Conservation (phyloP, 2,888 invertebrate species). For the Tridacna crocea region DNA sequence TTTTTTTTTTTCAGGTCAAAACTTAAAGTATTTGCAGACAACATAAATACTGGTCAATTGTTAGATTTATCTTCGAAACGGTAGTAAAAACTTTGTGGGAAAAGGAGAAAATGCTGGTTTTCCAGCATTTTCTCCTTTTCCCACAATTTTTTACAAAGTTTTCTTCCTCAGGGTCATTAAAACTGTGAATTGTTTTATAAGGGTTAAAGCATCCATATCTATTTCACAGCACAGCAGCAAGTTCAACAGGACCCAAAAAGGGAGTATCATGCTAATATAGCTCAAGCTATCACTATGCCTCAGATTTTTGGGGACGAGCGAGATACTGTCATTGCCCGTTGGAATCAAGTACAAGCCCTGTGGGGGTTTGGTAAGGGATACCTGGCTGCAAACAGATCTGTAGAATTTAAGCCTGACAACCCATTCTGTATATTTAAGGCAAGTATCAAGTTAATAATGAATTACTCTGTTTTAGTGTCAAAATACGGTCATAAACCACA, state of each 20-base stretch:
- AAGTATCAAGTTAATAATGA: background rate
- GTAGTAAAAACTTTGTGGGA: no score
- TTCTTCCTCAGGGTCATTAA: background rate
- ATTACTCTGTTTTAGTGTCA: no score
- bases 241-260: slow-evolving; percentile 64
- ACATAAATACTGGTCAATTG: no score
- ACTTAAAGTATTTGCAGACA: no score
- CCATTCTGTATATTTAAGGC: slow-evolving; percentile 95
- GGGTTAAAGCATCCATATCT: background rate
- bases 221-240: slow-evolving; percentile 59
- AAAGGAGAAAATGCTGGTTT: no score
- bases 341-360: slow-evolving; percentile 94
- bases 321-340: slow-evolving; percentile 95
- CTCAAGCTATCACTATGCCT: slow-evolving; percentile 84
- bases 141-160: background rate
- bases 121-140: background rate
- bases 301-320: slow-evolving; percentile 96
- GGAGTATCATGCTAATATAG: slow-evolving; percentile 72
- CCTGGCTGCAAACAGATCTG: slow-evolving; percentile 87
- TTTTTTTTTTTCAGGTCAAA: no score
- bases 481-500: no score
- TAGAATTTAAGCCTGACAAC: slow-evolving; percentile 94
- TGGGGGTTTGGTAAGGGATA: slow-evolving; percentile 88
- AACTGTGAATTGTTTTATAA: background rate
- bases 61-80: no score